These are phyloP conservation scores for Tragelaphus eurycerus DNA, from an alignment of 2,797 vertebrate species.

Conservation along the genomic window DNA sequence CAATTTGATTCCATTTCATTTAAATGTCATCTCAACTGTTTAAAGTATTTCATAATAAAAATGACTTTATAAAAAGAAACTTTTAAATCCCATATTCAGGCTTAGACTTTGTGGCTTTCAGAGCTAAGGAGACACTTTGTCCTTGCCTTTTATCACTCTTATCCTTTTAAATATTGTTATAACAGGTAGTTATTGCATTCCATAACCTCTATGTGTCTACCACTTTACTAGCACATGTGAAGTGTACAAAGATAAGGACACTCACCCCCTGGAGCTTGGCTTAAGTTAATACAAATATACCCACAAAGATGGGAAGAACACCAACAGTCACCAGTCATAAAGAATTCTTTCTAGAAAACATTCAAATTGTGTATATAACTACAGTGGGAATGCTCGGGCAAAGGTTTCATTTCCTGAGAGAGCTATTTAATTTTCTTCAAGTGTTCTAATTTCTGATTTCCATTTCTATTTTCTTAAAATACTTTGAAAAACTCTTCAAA, in stretches of 20 bases:
- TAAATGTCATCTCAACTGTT: not conserved
- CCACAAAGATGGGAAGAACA: not conserved
- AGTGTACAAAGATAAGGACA: not conserved
- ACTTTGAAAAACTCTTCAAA: slow-evolving; percentile 12
- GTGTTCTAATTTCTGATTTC: not conserved
- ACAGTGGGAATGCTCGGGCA: not conserved
- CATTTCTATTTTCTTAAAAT: not conserved
- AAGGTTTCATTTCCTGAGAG: not conserved
- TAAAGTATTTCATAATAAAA: not conserved
- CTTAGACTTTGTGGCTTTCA: not conserved
- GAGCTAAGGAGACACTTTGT: not conserved
- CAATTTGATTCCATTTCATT: not conserved
- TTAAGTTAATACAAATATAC: not conserved
- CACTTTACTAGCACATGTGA: not conserved
- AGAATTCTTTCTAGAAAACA: not conserved
- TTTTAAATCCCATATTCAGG: not conserved
- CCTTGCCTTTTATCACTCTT: not conserved
- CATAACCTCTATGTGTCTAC: not conserved
- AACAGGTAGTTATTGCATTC: not conserved
- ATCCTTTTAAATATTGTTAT: not conserved
- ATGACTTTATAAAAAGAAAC: not conserved
- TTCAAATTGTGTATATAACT: not conserved
- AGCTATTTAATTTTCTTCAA: not conserved
- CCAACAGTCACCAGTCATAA: not conserved
- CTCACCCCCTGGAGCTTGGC: not conserved